These are phyloP conservation scores for Drosophila hamatofila DNA, from an alignment of 2,888 invertebrate genomes.

Conservation along the genomic window DNA sequence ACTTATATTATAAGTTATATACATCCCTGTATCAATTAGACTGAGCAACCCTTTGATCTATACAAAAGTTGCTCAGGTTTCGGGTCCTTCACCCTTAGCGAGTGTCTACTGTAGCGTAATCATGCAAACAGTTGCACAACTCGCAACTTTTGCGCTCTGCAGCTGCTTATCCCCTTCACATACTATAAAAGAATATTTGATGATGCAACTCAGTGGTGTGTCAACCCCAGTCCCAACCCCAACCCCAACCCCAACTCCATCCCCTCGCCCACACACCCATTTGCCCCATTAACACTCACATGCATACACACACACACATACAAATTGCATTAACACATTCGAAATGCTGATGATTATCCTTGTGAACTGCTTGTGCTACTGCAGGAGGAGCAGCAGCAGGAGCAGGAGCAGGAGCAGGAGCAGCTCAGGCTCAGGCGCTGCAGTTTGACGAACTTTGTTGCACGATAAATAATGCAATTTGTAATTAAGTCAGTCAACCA, in stretches of 20 bases:
- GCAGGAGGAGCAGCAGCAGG: not conserved
- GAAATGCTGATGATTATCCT: constrained; percentile 66
- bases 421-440: constrained; percentile 1
- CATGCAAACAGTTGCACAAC: constrained; percentile 31
- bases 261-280: not conserved
- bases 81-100: not conserved
- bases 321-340: constrained; percentile 68
- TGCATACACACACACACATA: not conserved
- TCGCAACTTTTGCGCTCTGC: constrained; percentile 31
- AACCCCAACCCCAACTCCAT: not conserved
- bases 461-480: constrained; percentile 78
- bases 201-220: constrained; percentile 35
- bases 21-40: not conserved
- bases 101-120: constrained; percentile 35
- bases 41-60: not conserved
- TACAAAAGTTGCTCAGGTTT: too few species aligned
- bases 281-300: constrained; percentile 47
- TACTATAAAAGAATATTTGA: constrained; percentile 61
- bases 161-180: constrained; percentile 35
- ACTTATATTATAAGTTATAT: too few species aligned
- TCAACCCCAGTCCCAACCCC: not conserved
- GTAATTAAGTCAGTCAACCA: constrained; percentile 79
- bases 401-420: too few species aligned
- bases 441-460: constrained; percentile 80
- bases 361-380: constrained; percentile 28